Conservation (phyloP, 2,888 invertebrate genomes). For the Chrysodeixis includens region DNA sequence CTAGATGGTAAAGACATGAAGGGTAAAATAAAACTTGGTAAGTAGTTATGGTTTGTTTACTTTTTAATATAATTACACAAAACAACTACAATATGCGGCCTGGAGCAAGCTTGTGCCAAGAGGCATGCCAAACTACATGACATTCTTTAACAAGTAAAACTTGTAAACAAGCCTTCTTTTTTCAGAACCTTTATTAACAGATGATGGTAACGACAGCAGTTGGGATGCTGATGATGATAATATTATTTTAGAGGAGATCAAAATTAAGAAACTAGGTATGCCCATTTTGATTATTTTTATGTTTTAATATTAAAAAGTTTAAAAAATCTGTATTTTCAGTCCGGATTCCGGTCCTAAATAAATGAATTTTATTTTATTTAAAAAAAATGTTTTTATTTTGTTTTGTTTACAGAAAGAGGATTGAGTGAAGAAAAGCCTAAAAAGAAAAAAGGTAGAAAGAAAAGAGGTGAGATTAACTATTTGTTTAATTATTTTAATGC, state of each 20-base stretch:
- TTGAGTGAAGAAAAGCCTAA: constrained; percentile 60
- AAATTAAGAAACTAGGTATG: constrained; percentile 59
- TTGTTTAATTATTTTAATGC: not conserved
- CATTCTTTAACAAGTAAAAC: no score
- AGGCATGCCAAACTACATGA: no score
- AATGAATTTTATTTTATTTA: no score
- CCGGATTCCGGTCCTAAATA: no score
- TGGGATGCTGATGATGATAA: constrained; percentile 84
- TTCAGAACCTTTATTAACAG: constrained; percentile 67
- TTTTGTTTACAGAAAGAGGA: constrained; percentile 58
- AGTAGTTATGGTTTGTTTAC: constrained; percentile 7
- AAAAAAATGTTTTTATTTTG: not conserved
- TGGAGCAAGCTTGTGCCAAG: no score
- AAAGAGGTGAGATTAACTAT: constrained; percentile 67
- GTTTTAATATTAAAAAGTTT: not conserved
- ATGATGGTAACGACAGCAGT: constrained; percentile 67
- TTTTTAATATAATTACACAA: no score
- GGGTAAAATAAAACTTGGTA: constrained; percentile 69
- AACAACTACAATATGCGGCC: no score
- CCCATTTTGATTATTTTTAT: not conserved
- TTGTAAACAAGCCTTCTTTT: no score
- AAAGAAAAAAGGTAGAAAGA: constrained; percentile 80
- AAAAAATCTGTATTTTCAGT: no score
- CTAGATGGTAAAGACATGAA: constrained; percentile 56
- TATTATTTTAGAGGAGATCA: constrained; percentile 67